phyloP scores from a whole-genome alignment of 64 coral and sea anemone genomes.

The Orbicella faveolata region DNA sequence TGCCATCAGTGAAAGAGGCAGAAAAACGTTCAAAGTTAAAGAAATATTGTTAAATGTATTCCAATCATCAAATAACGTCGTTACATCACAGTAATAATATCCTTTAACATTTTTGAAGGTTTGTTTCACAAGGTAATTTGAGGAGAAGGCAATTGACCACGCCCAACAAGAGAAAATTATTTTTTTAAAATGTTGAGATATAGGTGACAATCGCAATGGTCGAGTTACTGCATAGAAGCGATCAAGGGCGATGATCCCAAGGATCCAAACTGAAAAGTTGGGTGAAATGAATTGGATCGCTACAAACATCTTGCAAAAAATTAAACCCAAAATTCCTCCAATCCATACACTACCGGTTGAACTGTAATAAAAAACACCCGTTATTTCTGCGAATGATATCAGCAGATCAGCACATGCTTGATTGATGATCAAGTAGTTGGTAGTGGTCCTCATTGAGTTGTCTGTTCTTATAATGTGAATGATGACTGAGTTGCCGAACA shows the following conservation, averaged over 20 bases:
- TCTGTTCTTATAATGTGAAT: slow-evolving; percentile 9
- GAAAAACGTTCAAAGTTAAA: neutral
- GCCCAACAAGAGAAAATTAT: neutral
- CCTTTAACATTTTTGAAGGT: neutral
- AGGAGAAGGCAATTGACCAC: neutral
- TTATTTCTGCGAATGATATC: neutral
- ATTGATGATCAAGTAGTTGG: neutral
- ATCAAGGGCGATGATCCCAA: neutral
- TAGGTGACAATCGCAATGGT: neutral
- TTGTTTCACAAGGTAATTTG: neutral
- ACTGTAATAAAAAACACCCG: neutral
- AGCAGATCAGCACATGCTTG: neutral
- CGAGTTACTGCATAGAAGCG: neutral
- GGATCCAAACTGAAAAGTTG: slow-evolving; percentile 1
- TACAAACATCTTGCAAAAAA: neutral
- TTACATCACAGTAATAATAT: neutral
- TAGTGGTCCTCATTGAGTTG: neutral
- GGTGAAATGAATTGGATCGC: neutral
- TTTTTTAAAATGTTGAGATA: neutral
- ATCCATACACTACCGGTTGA: neutral
- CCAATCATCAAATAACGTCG: too few relatives aligned
- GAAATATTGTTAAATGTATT: too few relatives aligned
- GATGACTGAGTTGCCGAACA: slow-evolving; percentile 16
- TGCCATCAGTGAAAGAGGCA: neutral
- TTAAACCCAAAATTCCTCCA: neutral